Base-by-base conservation (phyloP, 2,113 vertebrate genomes). In the Ornithorhynchus anatinus region DNA sequence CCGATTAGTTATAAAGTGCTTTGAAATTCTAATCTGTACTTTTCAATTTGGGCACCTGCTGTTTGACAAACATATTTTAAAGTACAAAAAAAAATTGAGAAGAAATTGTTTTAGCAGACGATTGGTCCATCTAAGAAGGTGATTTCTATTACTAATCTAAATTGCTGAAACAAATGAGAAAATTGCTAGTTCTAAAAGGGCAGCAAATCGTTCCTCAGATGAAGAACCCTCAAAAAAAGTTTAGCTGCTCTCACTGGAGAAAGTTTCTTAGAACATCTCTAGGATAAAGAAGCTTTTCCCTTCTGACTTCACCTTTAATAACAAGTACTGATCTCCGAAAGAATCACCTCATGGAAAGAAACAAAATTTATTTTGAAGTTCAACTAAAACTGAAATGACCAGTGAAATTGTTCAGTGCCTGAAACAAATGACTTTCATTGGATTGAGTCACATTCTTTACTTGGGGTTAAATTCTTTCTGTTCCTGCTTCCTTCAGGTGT, bases 251-350 rank as follows among this genome's bases (percentile, higher is more conserved):
- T 86, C 77, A 44, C 59, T 80, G 37, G 77, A 83, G 56, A 89
- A 89, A 76, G 44, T 38, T 71, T 54, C 69, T 77, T 53, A 73
- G 68, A 83, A 67, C 52, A 64, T 88, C 84, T 88, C 84, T 78
- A 87, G 59, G 66, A n/a, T n/a, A n/a, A n/a, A n/a, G n/a, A n/a
- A n/a, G n/a, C n/a, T n/a, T n/a, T n/a, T n/a, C 84, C 86, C 73
- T 78, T 67, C 59, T 84, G 81, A 88, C 80, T 82, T 83, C 80
- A 62, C 60, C 79, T 91, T 86, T 87, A 89, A 88, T 78, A 89
- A 86, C 76, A 79, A 67, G 71, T 80, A 83, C 69, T 81, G 58
- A 76, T 90, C 72, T 82, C 56, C 71, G 16, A 79, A 38, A 65
- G 79, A 83, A 76, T 80, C 85, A 81, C 53, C 82, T 88, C 77